A percentile compares a stretch with the other conserved stretches of the same genome.
Conservation (phyloP, 2,113 vertebrate genomes). For the Uria aalge region DNA sequence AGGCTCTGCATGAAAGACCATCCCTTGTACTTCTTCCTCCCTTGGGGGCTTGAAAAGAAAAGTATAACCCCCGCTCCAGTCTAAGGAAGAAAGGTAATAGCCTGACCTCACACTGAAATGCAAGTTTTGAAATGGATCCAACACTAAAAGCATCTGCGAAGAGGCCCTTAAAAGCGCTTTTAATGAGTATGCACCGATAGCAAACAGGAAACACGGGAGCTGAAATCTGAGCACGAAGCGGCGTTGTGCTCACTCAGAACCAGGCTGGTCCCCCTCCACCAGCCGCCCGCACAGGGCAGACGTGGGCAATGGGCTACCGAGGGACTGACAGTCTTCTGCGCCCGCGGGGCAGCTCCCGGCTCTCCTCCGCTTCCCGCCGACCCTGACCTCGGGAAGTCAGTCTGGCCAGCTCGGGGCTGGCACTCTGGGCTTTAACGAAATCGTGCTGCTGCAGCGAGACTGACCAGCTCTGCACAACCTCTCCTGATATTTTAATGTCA, state of each 20-base stretch:
- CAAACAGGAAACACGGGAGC: neutral
- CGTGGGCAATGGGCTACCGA: accelerated
- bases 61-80: neutral
- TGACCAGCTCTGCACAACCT: neutral
- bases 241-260: neutral
- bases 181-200: neutral
- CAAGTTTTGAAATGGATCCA: slow-evolving; percentile 14
- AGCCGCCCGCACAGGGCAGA: neutral
- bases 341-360: neutral
- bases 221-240: neutral
- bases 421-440: neutral
- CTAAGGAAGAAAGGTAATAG: neutral
- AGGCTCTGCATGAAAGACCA: neutral
- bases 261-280: neutral
- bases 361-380: neutral
- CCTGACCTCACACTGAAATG: neutral
- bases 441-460: neutral
- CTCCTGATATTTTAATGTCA: neutral
- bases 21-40: neutral
- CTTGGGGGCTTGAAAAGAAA: neutral
- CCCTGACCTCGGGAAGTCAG: accelerated
- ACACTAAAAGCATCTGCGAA: slow-evolving; percentile 3
- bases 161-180: neutral
- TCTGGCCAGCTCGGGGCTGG: neutral
- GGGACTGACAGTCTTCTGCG: neutral